These are phyloP conservation scores for Cylindroiulus punctatus DNA, from an alignment of 2,888 invertebrate genomes.

Conservation along the genomic window DNA sequence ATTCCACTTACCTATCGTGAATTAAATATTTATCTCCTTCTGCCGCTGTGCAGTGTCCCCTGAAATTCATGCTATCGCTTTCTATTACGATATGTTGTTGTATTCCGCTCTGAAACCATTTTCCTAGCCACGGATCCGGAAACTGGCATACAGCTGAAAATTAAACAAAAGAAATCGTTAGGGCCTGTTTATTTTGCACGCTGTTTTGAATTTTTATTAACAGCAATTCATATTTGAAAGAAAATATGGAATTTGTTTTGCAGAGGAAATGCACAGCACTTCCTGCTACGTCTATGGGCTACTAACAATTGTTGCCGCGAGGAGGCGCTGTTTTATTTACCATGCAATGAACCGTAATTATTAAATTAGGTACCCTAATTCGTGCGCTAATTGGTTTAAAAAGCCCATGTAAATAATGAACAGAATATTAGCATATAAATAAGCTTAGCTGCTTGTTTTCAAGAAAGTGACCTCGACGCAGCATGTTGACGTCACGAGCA, in stretches of 20 bases:
- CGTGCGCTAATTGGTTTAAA: conserved; percentile 1
- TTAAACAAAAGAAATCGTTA: conserved; percentile 26
- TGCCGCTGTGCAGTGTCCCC: conserved; percentile 75
- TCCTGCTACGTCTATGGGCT: background rate
- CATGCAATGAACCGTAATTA: background rate
- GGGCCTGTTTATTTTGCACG: background rate
- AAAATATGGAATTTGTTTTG: background rate
- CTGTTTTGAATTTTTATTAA: background rate
- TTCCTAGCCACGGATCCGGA: conserved; percentile 85
- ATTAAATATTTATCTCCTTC: conserved; percentile 76
- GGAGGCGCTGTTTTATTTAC: background rate
- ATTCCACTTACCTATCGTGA: conserved; percentile 66
- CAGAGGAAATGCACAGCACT: background rate
- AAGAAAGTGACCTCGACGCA: background rate
- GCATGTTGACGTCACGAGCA: background rate
- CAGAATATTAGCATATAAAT: conserved; percentile 25
- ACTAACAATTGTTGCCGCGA: background rate
- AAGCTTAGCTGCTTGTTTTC: background rate
- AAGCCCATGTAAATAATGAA: conserved; percentile 37
- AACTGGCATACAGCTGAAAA: conserved; percentile 73
- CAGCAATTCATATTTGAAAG: background rate
- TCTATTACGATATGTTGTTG: conserved; percentile 83
- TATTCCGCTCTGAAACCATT: conserved; percentile 81
- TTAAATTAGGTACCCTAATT: conserved; percentile 34
- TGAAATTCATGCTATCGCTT: conserved; percentile 74